Evolutionary conservation across 2,888 invertebrate species (phyloP).

Genomic region (Deladenus siricidicola): DNA sequence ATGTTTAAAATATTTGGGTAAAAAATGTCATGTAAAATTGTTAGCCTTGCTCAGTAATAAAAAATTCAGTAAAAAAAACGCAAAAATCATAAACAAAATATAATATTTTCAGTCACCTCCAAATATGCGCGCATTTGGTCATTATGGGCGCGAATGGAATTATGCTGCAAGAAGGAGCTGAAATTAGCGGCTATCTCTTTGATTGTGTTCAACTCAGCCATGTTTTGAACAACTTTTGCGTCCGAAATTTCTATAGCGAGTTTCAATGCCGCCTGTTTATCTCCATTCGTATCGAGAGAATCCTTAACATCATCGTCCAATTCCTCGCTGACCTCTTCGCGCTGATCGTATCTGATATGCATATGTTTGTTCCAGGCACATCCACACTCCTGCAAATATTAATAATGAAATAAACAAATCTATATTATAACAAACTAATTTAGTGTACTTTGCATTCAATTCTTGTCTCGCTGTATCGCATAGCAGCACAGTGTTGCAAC

Average conservation of each 20-base stretch:
- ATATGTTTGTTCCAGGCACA: neutral
- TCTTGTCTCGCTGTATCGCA: neutral
- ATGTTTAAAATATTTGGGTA: too few relatives aligned
- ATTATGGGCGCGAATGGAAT: neutral
- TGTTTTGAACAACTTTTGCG: too few relatives aligned
- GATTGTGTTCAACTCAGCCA: neutral
- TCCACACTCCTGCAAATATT: neutral
- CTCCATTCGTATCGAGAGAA: neutral
- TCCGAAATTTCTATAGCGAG: neutral
- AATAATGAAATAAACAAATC: neutral
- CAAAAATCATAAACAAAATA: too few relatives aligned
- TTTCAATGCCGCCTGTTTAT: neutral
- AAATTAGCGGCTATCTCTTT: neutral
- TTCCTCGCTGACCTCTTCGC: neutral
- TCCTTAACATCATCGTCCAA: neutral
- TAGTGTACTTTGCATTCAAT: neutral
- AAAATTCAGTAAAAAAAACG: too few relatives aligned
- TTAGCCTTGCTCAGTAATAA: too few relatives aligned
- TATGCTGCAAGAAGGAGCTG: neutral
- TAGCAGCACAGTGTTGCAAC: slow-evolving; percentile 20
- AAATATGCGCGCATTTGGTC: neutral
- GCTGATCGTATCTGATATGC: neutral
- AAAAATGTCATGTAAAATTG: too few relatives aligned
- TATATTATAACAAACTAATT: neutral
- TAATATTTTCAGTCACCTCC: too few relatives aligned